A percentile compares a stretch with the other conserved stretches of the same genome.
These are phyloP conservation scores for Eugnorisma glareosa DNA, from an alignment of 2,888 invertebrate genomes.

Conservation along the genomic window DNA sequence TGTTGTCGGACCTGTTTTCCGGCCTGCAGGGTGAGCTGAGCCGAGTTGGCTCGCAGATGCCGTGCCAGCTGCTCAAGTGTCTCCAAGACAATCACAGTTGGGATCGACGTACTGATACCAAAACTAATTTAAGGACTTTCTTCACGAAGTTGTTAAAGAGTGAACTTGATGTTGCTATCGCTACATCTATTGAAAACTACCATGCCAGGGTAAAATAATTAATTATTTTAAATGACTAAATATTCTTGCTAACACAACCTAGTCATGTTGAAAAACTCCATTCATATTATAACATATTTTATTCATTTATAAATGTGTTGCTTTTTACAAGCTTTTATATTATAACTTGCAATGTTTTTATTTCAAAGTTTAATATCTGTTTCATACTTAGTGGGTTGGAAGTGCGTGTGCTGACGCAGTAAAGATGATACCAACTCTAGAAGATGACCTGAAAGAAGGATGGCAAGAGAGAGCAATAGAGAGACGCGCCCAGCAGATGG, in stretches of 20 bases:
- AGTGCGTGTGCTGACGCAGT: constrained; percentile 78
- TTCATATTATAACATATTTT: no score
- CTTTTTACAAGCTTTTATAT: neutral
- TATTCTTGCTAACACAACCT: neutral
- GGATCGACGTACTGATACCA: constrained; percentile 80
- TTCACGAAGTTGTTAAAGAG: constrained; percentile 81
- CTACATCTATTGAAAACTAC: constrained; percentile 85
- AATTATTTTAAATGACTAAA: neutral
- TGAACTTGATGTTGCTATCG: constrained; percentile 86
- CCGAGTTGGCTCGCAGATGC: constrained; percentile 77
- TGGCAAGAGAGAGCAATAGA: constrained; percentile 80
- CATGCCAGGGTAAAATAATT: constrained; percentile 80
- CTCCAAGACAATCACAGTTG: constrained; percentile 86
- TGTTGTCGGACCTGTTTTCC: constrained; percentile 81
- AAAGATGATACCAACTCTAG: constrained; percentile 67
- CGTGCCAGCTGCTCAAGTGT: constrained; percentile 85
- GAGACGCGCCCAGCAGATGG: constrained; percentile 79
- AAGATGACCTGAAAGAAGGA: constrained; percentile 67
- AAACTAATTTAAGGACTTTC: constrained; percentile 79
- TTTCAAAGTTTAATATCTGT: constrained; percentile 7
- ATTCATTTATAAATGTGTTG: neutral
- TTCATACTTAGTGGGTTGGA: constrained; percentile 81
- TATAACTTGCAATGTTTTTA: neutral
- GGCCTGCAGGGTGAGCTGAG: constrained; percentile 82
- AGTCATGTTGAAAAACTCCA: neutral